A percentile compares a stretch with the other conserved stretches of the same genome.
Conservation (phyloP, 2,888 invertebrate genomes). For the Formica aserva region DNA sequence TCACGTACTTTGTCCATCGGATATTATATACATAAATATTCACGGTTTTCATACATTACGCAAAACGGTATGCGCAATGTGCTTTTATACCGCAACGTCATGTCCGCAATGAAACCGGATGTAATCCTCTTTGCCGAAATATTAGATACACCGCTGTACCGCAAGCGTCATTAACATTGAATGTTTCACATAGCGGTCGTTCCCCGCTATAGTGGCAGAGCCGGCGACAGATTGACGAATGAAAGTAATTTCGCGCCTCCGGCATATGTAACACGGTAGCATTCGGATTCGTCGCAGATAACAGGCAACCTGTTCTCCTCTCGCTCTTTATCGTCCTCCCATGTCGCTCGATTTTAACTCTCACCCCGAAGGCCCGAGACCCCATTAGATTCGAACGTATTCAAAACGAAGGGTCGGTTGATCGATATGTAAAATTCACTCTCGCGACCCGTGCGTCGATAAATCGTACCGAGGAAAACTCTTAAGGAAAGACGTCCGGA, state of each 20-base stretch:
- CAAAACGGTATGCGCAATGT: background rate
- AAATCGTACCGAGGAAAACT: conserved; percentile 67
- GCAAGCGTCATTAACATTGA: conserved; percentile 34
- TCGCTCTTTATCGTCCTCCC: conserved; percentile 3
- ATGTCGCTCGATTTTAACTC: conserved; percentile 48
- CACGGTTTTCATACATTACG: background rate
- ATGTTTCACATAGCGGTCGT: conserved; percentile 39
- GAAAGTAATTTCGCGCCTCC: conserved; percentile 63
- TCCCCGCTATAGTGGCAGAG: conserved; percentile 5
- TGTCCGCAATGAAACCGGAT: background rate
- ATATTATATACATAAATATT: conserved; percentile 19
- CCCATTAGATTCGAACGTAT: conserved; percentile 69
- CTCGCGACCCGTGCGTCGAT: conserved; percentile 70
- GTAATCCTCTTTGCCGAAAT: conserved; percentile 5
- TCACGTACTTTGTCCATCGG: background rate
- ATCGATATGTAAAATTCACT: conserved; percentile 78
- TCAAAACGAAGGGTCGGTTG: conserved; percentile 69
- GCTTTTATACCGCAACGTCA: conserved; percentile 4
- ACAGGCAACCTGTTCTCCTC: conserved; percentile 46
- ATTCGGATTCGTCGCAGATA: conserved; percentile 60
- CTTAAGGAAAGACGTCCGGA: conserved; percentile 60
- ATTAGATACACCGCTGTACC: conserved; percentile 12
- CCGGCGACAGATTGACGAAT: conserved; percentile 70
- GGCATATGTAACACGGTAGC: conserved; percentile 44
- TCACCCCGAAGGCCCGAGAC: conserved; percentile 20